Evolutionary conservation across 2,888 invertebrate species (phyloP), one percentile per base, ranked within the genome.

Genomic region (Drosophila putrida): DNA sequence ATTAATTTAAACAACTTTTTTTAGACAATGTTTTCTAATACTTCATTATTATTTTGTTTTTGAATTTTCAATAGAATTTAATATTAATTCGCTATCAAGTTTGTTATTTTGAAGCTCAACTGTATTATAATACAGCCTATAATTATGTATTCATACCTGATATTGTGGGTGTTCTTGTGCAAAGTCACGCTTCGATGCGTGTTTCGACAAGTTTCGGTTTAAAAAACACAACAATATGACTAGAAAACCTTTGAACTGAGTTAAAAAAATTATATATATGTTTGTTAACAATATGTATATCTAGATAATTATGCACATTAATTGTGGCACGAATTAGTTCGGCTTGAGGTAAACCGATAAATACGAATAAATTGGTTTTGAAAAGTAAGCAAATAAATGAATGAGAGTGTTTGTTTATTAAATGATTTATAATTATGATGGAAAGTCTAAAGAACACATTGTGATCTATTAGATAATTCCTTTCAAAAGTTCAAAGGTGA

Each of bases 151-250:
- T 13, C 25, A 31, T 28, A 36, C 35, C 49, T 47, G 35, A 39
- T 33, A 9, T 43, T 39, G 49, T n/a, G 31, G 47, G 41, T 47
- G 60, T 49, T 67, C 46, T 55, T 57, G 46, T 41, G 15, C 41
- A 35, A 55, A 51, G 77, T 72, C 78, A 77, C 69, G 78, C 73
- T 57, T 61, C 57, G 55, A 31, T 78, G 69, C 59, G 39, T 66
- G 53, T 44, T 69, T 25, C 31, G 64, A 71, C 66, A 57, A 53
- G 8, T 51, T 35, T 65, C n/a, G 36, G 27, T 59, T 10, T 27
- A 70, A 62, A 51, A 50, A 59, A 31, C 15, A 50, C 8, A 10
- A 20, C 39, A 8, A 55, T 71, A 64, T 63, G 20, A 43, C 43
- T 31, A 2, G 35, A 20, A 53, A 54, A 53, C 46, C 31, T 46